Evolutionary conservation across 2,797 vertebrate genomes (phyloP).

Genomic region (Tragopan temminckii): DNA sequence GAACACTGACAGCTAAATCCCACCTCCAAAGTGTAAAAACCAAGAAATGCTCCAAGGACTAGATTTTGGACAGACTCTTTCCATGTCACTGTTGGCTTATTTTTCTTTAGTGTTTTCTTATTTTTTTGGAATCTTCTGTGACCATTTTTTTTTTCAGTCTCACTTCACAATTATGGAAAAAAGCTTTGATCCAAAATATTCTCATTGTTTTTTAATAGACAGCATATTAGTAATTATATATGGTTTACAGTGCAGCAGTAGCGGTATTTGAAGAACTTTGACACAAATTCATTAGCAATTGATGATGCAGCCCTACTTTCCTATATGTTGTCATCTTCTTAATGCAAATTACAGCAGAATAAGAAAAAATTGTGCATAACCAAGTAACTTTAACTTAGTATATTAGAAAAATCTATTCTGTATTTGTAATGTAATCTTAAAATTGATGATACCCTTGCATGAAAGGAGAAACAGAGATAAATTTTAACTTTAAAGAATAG

Average conservation of each 20-base stretch:
- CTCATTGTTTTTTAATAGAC: neutral
- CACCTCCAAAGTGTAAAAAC: neutral
- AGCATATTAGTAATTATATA: neutral
- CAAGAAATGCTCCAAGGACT: neutral
- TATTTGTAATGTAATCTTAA: neutral
- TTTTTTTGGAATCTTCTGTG: neutral
- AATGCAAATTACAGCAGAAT: neutral
- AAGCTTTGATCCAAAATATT: neutral
- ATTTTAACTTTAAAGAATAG: neutral
- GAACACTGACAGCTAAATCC: neutral
- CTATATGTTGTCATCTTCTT: neutral
- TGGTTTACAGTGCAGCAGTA: neutral
- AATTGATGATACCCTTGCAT: neutral
- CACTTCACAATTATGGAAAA: neutral
- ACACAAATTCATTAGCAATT: neutral
- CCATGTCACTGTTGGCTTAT: neutral
- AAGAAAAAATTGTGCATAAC: neutral
- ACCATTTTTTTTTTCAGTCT: neutral
- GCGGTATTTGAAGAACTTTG: neutral
- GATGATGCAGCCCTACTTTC: neutral
- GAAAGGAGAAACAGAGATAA: neutral
- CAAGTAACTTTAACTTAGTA: neutral
- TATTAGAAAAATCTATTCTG: neutral
- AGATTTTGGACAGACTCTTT: neutral
- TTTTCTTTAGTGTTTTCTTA: neutral